Conservation (phyloP, 2,797 vertebrate genomes). For the Clamator glandarius region DNA sequence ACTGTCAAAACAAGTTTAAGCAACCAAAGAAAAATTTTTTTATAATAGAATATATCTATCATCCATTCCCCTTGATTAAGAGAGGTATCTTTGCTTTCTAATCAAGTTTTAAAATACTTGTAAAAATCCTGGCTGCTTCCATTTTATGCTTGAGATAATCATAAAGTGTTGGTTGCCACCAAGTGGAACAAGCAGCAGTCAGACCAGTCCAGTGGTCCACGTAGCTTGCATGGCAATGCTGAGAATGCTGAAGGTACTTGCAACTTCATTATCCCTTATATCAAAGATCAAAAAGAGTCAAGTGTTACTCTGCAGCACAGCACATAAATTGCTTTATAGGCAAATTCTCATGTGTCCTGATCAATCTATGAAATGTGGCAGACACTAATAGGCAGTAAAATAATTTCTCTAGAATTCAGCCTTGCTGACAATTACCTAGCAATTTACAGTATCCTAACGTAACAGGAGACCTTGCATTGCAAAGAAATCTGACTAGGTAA, state of each 20-base stretch:
- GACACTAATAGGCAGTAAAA: constrained; percentile 34
- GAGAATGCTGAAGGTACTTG: not conserved
- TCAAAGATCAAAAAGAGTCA: constrained; percentile 19
- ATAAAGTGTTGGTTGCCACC: not conserved
- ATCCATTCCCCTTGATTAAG: not conserved
- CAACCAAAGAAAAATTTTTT: not conserved
- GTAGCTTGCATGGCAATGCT: not conserved
- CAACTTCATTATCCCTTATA: not conserved
- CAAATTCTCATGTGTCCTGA: not conserved
- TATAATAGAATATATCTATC: not conserved
- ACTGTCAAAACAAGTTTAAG: not conserved
- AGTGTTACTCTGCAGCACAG: not conserved
- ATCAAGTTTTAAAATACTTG: not conserved
- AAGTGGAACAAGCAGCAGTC: not conserved
- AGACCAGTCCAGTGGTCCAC: not conserved
- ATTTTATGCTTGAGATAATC: not conserved
- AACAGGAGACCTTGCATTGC: not conserved
- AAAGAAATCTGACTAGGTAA: not conserved
- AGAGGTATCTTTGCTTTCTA: not conserved
- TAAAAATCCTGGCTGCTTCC: not conserved
- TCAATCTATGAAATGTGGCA: not conserved
- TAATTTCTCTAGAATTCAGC: constrained; percentile 20
- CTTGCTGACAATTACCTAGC: constrained; percentile 10
- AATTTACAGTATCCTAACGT: constrained; percentile 20
- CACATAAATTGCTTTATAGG: not conserved